Conservation (phyloP, 1,140 invertebrate genomes). For the Neelides sp. region DNA sequence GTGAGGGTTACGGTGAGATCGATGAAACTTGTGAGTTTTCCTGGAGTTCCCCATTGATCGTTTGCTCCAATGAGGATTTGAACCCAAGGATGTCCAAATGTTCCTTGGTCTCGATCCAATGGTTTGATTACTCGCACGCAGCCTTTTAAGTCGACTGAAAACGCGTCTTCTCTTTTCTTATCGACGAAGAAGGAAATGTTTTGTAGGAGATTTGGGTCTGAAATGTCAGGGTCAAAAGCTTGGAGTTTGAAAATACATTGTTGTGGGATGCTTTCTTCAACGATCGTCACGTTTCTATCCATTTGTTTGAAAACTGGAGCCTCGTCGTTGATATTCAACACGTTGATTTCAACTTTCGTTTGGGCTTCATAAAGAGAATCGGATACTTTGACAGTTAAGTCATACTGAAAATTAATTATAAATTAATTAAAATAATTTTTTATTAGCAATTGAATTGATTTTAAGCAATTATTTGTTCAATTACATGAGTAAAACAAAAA, state of each 20-base stretch:
- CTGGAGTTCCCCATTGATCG: slow-evolving; percentile 56
- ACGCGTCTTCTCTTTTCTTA: slow-evolving; percentile 45
- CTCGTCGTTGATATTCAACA: slow-evolving; percentile 61
- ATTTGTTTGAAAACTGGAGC: slow-evolving; percentile 56
- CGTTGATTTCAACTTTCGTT: slow-evolving; percentile 59
- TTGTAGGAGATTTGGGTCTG: slow-evolving; percentile 54
- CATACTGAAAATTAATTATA: no score
- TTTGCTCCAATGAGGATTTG: slow-evolving; percentile 68
- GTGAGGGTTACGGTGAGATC: slow-evolving; percentile 60
- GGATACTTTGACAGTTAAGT: slow-evolving; percentile 57
- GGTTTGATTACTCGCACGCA: slow-evolving; percentile 60
- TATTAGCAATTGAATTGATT: no score
- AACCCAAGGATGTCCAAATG: slow-evolving; percentile 55
- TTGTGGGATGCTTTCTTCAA: slow-evolving; percentile 50
- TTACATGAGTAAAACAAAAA: no score
- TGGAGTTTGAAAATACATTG: slow-evolving; percentile 54
- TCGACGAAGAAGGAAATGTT: slow-evolving; percentile 62
- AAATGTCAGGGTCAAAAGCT: slow-evolving; percentile 75
- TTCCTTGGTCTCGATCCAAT: slow-evolving; percentile 72
- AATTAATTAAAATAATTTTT: no score
- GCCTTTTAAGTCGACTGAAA: slow-evolving; percentile 56
- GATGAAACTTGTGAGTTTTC: slow-evolving; percentile 46
- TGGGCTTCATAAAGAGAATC: slow-evolving; percentile 63
- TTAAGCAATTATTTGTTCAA: no score
- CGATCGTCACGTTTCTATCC: slow-evolving; percentile 51